Evolutionary conservation across 2,113 vertebrate genomes (phyloP), one percentile per base, ranked within the genome.

Genomic region (Salvelinus fontinalis): DNA sequence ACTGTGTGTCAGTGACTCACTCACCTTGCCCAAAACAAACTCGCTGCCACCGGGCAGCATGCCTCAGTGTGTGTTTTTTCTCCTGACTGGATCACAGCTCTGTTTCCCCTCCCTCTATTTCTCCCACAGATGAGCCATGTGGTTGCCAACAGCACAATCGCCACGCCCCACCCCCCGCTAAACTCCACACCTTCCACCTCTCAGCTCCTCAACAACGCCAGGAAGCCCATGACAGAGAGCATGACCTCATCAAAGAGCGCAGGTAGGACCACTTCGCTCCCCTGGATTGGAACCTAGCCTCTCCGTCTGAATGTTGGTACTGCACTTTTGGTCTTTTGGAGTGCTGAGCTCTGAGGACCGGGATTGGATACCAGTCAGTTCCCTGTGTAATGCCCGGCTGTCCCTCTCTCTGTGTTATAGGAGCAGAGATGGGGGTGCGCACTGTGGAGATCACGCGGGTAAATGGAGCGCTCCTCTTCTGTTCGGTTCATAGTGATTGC

Each of bases 401-500:
- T 31, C 18, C 76, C 44, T 75, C 8, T 31, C 12, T 75, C 18
- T 77, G 59, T 64, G 67, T 81, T 81, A 16, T 18, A 95, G 95
- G 90, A 54, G 73, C 72, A 12, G 95, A 96, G 72, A 77, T 16
- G 24, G 93, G 89, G 48, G 76, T 94, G 1, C 94, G 97, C 74
- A 95, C 95, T 1, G 95, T 99, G 86, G 95, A 96, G 81, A 95
- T 99, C 87, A 92, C 80, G 4, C 91, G 96, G 92, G 97, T 98
- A 92, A 95, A 77, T 54, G 9, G 26, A 29, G 26, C 9, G 6
- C 65, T 27, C 39, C 12, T 27, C 26, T 27, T 67, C 27, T 31
- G 27, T 8, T 66, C 24, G 48, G n/a, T 12, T 48, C 27, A 31
- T 2, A 27, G 70, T 57, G 1, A 72, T 24, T 54, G 7, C n/a